Base-by-base conservation (phyloP, 2,888 invertebrate genomes). In the Limnephilus lunatus region DNA sequence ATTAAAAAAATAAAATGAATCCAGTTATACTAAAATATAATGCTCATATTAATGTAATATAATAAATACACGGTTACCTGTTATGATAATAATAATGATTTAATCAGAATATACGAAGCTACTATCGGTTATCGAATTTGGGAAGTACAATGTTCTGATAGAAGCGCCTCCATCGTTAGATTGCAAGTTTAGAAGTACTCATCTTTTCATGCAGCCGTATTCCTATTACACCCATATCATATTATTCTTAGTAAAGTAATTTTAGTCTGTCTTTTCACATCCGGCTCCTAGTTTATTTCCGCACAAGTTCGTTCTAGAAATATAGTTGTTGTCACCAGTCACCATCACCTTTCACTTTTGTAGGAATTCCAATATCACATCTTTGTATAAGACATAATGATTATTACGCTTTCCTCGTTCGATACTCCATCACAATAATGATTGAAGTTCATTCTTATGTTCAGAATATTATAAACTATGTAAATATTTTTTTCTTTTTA, bases 341-440 rank as follows among this genome's bases (percentile, higher is more conserved):
- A 86, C 39, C 31, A 32, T 32, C 82, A 82, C 32, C 68, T 86
- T 86, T n/a, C 85, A 44, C 85, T 39, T 44, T 86, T 85, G 35
- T 39, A 85, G 85, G 39, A 85, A 39, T 30, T 44, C n/a, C 85
- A 85, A 86, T 7, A 9, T 39, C 83, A 39, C 32, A 25, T 35
- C 83, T 25, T 83, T 35, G n/a, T 86, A 86, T 15, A 82, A 32
- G 85, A 87, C 31, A 35, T 53, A 32, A 53, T 31, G 87, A 83
- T 53, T 90, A 90, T 90, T 90, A 90, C 90, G 83, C 90, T 90
- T 90, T 90, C 90, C 90, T 90, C 90, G 90, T 83, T 44, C 81
- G n/a, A 31, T 12, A 44, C 14, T 30, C n/a, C 89, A 89, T 31
- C 81, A 81, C 25, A 35, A 35, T 68, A 81, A 35, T 68, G 35